A percentile compares a stretch with the other conserved stretches of the same genome.
Evolutionary conservation across 1,140 invertebrate species (phyloP).

Genomic region (Pararge aegeria): DNA sequence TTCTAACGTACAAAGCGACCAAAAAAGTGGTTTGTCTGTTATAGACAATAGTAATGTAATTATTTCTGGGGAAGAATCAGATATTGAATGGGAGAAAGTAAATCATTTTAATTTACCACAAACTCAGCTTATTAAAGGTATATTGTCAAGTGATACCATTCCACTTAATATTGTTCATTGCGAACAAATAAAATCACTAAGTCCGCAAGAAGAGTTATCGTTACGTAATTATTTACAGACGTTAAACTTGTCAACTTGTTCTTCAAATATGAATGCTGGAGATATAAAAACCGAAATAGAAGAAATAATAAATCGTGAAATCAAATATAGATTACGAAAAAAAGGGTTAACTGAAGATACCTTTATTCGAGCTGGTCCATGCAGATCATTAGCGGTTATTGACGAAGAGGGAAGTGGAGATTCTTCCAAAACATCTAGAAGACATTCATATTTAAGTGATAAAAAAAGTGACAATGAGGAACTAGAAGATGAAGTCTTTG

Average conservation of each 20-base stretch:
- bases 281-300: constrained; percentile 71
- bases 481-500: constrained; percentile 76
- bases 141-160: constrained; percentile 54
- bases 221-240: constrained; percentile 81
- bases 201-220: constrained; percentile 68
- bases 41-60: constrained; percentile 67
- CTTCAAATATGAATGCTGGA: constrained; percentile 42
- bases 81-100: constrained; percentile 30
- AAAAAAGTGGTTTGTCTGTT: constrained; percentile 39
- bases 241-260: constrained; percentile 77
- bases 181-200: constrained; percentile 57
- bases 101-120: constrained; percentile 23
- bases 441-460: constrained; percentile 70
- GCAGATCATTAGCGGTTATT: constrained; percentile 84
- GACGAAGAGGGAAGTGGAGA: constrained; percentile 83
- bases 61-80: constrained; percentile 71
- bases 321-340: constrained; percentile 77
- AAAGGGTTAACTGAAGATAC: constrained; percentile 80
- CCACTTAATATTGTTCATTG: constrained; percentile 61
- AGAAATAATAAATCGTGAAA: constrained; percentile 64
- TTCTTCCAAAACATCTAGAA: constrained; percentile 72
- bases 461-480: constrained; percentile 71
- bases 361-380: constrained; percentile 75
- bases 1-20: constrained; percentile 32
- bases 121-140: constrained; percentile 36